phyloP scores from a whole-genome alignment of 2,113 vertebrate species.

The Spheniscus mendiculus region DNA sequence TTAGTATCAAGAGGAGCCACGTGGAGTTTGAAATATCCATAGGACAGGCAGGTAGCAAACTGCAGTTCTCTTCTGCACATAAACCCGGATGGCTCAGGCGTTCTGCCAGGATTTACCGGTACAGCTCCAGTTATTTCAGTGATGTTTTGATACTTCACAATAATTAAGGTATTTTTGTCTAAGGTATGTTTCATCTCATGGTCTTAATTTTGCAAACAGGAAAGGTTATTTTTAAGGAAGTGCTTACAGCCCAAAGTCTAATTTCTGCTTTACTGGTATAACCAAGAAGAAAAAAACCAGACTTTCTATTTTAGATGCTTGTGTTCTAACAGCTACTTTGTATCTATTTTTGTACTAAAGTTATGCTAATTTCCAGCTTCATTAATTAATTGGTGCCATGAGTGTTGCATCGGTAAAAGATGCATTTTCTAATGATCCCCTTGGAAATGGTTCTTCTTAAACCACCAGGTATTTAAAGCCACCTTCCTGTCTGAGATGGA shows the following conservation, averaged over 20 bases:
- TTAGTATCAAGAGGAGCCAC: neutral
- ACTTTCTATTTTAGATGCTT: neutral
- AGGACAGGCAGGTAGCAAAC: neutral
- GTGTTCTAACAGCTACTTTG: neutral
- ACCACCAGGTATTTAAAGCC: conserved; percentile 1
- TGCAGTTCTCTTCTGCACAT: neutral
- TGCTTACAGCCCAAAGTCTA: neutral
- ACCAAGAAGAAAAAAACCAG: neutral
- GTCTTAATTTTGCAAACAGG: neutral
- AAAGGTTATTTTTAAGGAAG: neutral
- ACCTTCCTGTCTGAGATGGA: neutral
- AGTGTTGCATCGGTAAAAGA: neutral
- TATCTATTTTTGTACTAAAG: conserved; percentile 5
- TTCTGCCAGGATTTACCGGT: neutral
- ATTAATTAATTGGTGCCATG: conserved; percentile 4
- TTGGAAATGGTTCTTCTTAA: neutral
- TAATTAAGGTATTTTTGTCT: neutral
- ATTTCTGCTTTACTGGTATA: neutral
- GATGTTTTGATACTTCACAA: neutral
- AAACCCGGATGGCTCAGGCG: neutral
- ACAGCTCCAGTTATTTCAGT: neutral
- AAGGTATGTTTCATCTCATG: neutral
- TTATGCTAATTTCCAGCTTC: neutral
- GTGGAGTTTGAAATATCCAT: neutral
- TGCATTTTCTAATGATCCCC: neutral